Evolutionary conservation across 2,113 vertebrate genomes (phyloP), one percentile per base, ranked within the genome.

Genomic region (Shinisaurus crocodilurus): DNA sequence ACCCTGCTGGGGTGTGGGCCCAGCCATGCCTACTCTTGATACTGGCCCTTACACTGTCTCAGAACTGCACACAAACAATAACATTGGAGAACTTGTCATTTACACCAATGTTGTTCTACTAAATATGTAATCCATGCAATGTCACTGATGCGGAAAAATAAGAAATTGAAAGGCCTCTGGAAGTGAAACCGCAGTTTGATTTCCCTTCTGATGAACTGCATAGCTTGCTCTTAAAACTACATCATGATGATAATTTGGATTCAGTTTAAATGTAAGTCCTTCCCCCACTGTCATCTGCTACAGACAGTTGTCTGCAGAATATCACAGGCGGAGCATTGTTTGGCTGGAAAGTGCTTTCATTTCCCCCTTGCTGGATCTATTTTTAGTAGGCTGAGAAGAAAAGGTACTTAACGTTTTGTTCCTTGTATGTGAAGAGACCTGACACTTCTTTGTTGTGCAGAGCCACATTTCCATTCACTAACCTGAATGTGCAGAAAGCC

Each of bases 351-450:
- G 2, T 76, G 48, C 34, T 82, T 89, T 85, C 65, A 60, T 85
- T 80, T 72, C 76, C 70, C 15, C 50, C 15, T 25, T 67, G 40
- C 34, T 90, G 16, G 5, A 82, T 84, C 90, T 94, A 81, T 91
- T 95, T 95, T 93, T 90, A 90, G 90, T 45, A 87, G 2, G 0
- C 81, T 90, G 79, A 54, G 63, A 92, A 90, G 69, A 94, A 90
- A 93, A 93, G 2, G 1, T 67, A 57, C n/a, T 93, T 90, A 93
- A 90, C 76, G 89, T 93, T 95, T 95, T 95, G 82, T 82, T 94
- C 87, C 50, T 89, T 92, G n/a, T 92, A 88, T 63, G 15, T 86
- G 67, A 94, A 92, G 76, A 94, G 79, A 84, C 87, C 81, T 82
- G 34, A 60, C 82, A 82, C 16, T 60, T 18, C 1, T 91, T 94